Base-by-base conservation (phyloP, 2,113 vertebrate species). In the Delphinapterus leucas region DNA sequence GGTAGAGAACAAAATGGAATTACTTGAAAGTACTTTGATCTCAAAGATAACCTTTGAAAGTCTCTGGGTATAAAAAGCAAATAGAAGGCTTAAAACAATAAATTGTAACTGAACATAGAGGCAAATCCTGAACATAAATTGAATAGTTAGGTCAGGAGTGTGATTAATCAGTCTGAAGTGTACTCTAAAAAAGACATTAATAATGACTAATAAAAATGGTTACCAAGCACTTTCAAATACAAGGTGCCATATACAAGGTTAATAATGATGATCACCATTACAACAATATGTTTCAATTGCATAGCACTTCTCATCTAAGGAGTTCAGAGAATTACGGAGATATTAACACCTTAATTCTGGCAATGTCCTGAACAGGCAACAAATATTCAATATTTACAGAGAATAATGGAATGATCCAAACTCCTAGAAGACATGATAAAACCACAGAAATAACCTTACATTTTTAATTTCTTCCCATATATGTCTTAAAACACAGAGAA, bases 21-120 rank as follows among this genome's bases (percentile, higher is more conserved):
- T 96, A 93, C 15, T 28, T 91, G 36, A 95, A 93, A 89, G 41
- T 47, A 89, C 28, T 95, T 95, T 95, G 60, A 74, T 95, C 79
- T 91, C 55, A 83, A 36, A 65, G 55, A 70, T 31, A 97, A 96
- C 67, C 93, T 93, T 68, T 84, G 63, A 91, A 93, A 93, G 87
- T 95, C 82, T 94, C 61, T 95, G 70, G 41, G 17, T 91, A 93
- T 53, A 91, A 85, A 79, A 86, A 86, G 63, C n/a, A 94, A 96
- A 68, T 61, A 31, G 67, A 86, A 86, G 33, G 21, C 21, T 85
- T 96, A 77, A 91, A 67, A 80, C 49, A 63, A 60, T 93, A 89
- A 73, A 77, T 68, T 96, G 8, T 86, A 97, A 65, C 14, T 65
- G 60, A 86, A 95, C 20, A 25, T 31, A 77, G 26, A 81, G 15